These are phyloP conservation scores for Machimus atricapillus DNA, from an alignment of 2,888 invertebrate species.

Conservation along the genomic window DNA sequence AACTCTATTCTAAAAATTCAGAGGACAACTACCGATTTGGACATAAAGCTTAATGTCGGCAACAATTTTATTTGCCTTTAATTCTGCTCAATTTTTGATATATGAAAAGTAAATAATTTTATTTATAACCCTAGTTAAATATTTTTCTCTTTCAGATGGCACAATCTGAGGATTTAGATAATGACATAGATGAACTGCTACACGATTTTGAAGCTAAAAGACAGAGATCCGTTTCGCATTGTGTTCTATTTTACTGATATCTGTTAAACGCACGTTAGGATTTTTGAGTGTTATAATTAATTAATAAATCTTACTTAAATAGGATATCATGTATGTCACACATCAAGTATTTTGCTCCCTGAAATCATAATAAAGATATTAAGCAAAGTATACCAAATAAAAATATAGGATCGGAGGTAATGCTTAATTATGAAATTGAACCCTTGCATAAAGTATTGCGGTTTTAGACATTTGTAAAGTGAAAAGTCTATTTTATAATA, in stretches of 20 bases:
- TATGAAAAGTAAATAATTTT: too few relatives aligned
- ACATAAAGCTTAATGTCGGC: too few relatives aligned
- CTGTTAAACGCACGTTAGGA: neutral
- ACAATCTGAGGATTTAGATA: conserved; percentile 90
- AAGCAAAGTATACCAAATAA: neutral
- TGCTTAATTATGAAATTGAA: neutral
- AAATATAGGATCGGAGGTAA: neutral
- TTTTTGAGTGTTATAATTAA: neutral
- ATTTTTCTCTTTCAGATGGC: conserved; percentile 66
- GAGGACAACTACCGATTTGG: too few relatives aligned
- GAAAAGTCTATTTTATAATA: conserved; percentile 1
- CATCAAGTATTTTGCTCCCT: neutral
- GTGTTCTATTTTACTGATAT: conserved; percentile 89
- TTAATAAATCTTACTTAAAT: neutral
- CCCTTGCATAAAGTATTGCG: neutral
- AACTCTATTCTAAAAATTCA: too few relatives aligned
- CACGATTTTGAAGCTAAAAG: conserved; percentile 92
- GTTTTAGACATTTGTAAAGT: neutral
- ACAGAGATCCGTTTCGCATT: conserved; percentile 87
- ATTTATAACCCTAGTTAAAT: neutral
- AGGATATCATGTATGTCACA: neutral
- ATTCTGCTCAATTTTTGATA: too few relatives aligned
- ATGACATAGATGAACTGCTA: conserved; percentile 95
- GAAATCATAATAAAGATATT: neutral
- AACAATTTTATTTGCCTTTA: too few relatives aligned